Conservation (phyloP, 2,113 vertebrate species). For the Hippolais icterina region DNA sequence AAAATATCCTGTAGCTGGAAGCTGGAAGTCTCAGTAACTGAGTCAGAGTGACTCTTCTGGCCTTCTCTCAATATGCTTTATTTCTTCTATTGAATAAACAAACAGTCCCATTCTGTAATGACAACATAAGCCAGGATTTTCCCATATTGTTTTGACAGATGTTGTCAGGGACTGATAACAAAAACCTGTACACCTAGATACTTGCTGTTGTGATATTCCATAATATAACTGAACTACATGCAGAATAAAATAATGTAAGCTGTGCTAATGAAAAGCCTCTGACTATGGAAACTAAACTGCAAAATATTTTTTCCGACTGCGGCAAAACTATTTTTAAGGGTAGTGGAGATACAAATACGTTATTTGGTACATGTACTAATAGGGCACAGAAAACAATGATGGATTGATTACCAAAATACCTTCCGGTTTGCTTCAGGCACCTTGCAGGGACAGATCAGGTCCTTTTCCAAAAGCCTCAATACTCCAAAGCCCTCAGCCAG, state of each 20-base stretch:
- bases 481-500: neutral
- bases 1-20: conserved; percentile 53
- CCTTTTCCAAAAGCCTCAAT: neutral
- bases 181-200: conserved; percentile 30
- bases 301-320: neutral
- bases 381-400: neutral
- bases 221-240: neutral
- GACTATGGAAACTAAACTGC: neutral
- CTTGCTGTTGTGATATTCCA: neutral
- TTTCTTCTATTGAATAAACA: conserved; percentile 46
- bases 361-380: neutral
- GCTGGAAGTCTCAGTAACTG: conserved; percentile 7
- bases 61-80: conserved; percentile 40
- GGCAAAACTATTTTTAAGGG: neutral
- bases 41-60: conserved; percentile 41
- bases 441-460: neutral
- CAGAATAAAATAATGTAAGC: conserved; percentile 13
- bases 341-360: neutral
- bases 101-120: conserved; percentile 24
- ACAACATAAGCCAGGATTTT: conserved; percentile 31
- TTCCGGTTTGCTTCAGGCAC: neutral
- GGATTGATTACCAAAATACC: neutral
- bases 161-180: conserved; percentile 25
- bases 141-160: conserved; percentile 52
- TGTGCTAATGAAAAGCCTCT: neutral